Evolutionary conservation across 2,888 invertebrate genomes (phyloP), one percentile per base, ranked within the genome.

Genomic region (Zele albiditarsus): DNA sequence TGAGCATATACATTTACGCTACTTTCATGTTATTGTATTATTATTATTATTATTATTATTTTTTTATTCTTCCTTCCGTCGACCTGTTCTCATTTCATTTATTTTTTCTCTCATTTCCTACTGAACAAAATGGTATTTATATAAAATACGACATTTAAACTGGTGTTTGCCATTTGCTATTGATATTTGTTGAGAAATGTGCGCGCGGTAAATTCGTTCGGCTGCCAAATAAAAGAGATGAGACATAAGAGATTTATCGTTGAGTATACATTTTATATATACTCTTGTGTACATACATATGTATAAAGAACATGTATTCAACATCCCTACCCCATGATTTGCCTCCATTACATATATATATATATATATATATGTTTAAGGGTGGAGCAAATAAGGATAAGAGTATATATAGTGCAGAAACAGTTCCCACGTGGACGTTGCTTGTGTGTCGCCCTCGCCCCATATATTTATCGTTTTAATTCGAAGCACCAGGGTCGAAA

Each of bases 401-500:
- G 42, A 25, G 42, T 60, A 38, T 12, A 12, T 60, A 38, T 12
- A 12, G 38, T 38, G 38, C 38, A 38, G 12, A 38, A 38, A 12
- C 38, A 38, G 12, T 8, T 12, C 38, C 38, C 8, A 12, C 38
- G 38, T 38, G 38, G 38, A 38, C 38, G 38, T 38, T 2, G 69
- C 31, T 27, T n/a, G 25, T 27, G 49, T 31, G 70, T 57, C 70
- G 67, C 65, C 67, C 60, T 66, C 62, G 69, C 65, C 60, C 67
- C 80, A 80, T 82, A 79, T 84, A 85, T 83, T 83, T 84, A 82
- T 82, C 80, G 78, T 80, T 83, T 82, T 83, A 85, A 86, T 85
- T 84, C 82, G 78, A 78, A 77, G 74, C 79, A 78, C 79, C 80
- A 78, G 78, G 79, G 78, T 81, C 53, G 63, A 72, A 38, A 84